Base-by-base conservation (phyloP, 2,113 vertebrate species). In the Octodon degus region DNA sequence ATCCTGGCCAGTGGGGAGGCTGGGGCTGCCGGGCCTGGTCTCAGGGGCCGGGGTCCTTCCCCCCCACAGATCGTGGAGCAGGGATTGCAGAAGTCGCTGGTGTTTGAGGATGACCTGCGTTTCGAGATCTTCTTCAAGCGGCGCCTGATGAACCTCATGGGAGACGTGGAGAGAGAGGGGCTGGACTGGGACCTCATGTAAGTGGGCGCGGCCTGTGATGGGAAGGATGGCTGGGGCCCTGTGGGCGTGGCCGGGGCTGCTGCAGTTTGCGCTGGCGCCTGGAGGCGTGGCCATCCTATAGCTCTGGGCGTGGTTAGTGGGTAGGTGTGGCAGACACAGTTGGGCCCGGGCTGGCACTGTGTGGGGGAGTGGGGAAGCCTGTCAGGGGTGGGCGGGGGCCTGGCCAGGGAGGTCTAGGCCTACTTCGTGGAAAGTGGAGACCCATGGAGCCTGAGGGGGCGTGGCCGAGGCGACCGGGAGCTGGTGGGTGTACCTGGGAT, bases 91-190 rank as follows among this genome's bases (percentile, higher is more conserved):
- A 98, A 98, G 7, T 98, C 99, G 0, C 97, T 99, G 12, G 99
- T 99, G 90, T 99, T 99, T 0, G 99, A 99, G 97, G 99, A 99
- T 0, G 99, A 99, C 89, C 97, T 99, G 70, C 98, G 99, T 30
- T 99, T 99, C 10, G 99, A 99, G 98, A 98, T 99, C 90, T 99
- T 99, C 98, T 99, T 99, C 97, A 99, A 99, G 97, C 98, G 99
- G 0, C 99, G 99, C 24, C 97, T 99, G 58, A 98, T 98, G 98
- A 99, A 99, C 93, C 98, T 99, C 88, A 99, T 99, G 99, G 96
- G 25, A 3, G 99, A 99, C 40, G 97, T 99, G 83, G 97, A 99
- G 84, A 97, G 95, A 0, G 98, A 98, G 14, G 95, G 95, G 1
- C 96, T 99, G 88, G 98, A 99, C 94, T 99, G 99, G 99, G 99